Base-by-base conservation (phyloP, 2,113 vertebrate species). In the Alexandromys fortis region DNA sequence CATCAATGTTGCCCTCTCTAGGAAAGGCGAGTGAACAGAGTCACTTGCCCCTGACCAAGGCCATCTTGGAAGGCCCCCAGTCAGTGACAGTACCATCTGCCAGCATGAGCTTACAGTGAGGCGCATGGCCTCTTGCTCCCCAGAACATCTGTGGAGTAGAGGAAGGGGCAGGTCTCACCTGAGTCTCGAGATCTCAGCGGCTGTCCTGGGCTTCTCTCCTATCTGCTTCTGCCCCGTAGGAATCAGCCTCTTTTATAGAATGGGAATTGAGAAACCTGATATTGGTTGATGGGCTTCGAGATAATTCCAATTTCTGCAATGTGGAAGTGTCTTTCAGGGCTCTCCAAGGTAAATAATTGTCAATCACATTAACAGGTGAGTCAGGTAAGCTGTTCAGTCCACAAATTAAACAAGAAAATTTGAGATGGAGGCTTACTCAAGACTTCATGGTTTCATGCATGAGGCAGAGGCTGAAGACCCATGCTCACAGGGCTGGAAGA, bases 301-400 rank as follows among this genome's bases (percentile, higher is more conserved):
- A 95, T 87, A 89, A 92, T 92, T 92, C 82, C 63, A 72, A 92
- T 87, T 86, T 96, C 86, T 90, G 86, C 49, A 95, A 55, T 63
- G 77, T 68, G n/a, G 76, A 81, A 72, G 58, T 52, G 21, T 83
- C 90, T 94, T 96, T 93, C 90, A 97, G 76, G 55, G 76, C 81
- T 94, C 93, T 97, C 96, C 96, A 97, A 96, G 85, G 94, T 94
- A 97, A 98, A 98, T 96, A 97, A 97, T 94, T 97, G 89, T 91
- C 70, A 52, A 78, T 92, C 75, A 94, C 22, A 86, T 92, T 95
- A 96, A 83, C 90, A 94, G 93, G 73, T 92, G 72, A 65, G 88
- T 49, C 63, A 2, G 81, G 33, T 93, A 96, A 96, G 95, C 73
- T 70, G 78, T 94, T 89, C 72, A 81, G 86, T 82, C 0, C 92